Percentiles rank a stretch among this genome's conserved stretches.
Conservation (phyloP, 2,888 invertebrate species). For the Melitaea athalia region DNA sequence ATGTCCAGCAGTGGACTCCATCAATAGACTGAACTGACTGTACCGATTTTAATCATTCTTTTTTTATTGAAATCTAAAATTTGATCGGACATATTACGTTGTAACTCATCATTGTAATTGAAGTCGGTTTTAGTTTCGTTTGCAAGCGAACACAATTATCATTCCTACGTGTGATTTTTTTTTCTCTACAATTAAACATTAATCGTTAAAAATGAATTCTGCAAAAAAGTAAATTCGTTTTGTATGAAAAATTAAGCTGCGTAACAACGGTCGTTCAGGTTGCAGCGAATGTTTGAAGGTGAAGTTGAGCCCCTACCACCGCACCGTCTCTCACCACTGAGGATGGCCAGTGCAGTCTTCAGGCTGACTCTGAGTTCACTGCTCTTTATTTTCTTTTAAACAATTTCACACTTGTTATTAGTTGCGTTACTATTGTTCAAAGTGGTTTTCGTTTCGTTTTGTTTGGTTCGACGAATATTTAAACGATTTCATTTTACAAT, state of each 20-base stretch:
- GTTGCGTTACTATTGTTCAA: conserved; percentile 5
- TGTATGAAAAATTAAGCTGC: background rate
- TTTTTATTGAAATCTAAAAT: no score
- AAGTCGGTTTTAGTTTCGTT: no score
- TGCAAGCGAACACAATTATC: background rate
- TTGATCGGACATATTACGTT: no score
- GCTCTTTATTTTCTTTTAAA: conserved; percentile 37
- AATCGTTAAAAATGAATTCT: background rate
- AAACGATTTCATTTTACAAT: background rate
- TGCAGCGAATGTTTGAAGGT: conserved; percentile 36
- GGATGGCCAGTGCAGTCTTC: conserved; percentile 46
- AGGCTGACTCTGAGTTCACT: conserved; percentile 40
- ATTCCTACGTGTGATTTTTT: background rate
- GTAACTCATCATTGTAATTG: no score
- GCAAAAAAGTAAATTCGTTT: background rate
- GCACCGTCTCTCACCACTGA: conserved; percentile 37
- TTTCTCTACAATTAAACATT: background rate
- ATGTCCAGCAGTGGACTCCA: no score
- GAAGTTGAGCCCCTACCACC: conserved; percentile 45
- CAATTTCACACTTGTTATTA: conserved; percentile 15
- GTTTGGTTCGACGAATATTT: background rate
- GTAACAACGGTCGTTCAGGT: conserved; percentile 13
- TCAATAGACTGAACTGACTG: no score
- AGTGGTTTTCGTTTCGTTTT: background rate
- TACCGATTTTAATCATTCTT: no score